Evolutionary conservation across 2,113 vertebrate species (phyloP).

Genomic region (Daboia siamensis): DNA sequence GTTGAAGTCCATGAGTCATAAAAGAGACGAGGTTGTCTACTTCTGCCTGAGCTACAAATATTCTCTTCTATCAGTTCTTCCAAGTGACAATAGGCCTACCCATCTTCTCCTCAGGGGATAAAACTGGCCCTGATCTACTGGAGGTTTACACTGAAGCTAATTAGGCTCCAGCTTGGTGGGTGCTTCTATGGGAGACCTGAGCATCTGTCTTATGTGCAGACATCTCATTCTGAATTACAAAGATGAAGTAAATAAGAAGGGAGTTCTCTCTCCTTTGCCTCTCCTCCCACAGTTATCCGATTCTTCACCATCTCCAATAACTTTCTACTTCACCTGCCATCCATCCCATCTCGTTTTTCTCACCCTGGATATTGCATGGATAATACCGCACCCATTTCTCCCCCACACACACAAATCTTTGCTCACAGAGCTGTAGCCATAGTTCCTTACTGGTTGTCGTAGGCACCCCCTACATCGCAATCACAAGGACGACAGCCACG

Average conservation of each 20-base stretch:
- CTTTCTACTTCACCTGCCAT: no score
- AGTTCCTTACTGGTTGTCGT: constrained; percentile 75
- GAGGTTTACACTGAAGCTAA: neutral
- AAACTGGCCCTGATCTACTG: neutral
- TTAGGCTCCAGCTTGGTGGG: neutral
- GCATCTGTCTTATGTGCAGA: neutral
- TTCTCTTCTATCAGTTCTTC: neutral
- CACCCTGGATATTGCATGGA: neutral
- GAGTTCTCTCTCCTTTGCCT: neutral
- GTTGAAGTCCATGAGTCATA: no score
- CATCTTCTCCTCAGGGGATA: neutral
- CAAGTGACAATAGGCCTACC: neutral
- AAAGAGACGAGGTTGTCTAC: no score
- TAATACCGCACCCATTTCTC: neutral
- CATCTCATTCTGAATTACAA: neutral
- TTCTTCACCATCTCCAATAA: neutral
- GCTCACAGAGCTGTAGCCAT: neutral
- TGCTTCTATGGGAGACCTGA: neutral
- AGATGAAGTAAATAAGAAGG: neutral
- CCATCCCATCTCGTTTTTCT: neutral
- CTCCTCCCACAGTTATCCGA: neutral
- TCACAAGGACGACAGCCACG: constrained; percentile 80
- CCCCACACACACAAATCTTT: neutral
- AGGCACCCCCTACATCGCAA: constrained; percentile 85
- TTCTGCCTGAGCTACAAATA: neutral